phyloP scores from a whole-genome alignment of 1,140 invertebrate genomes.

The Macrocentrus cingulum region DNA sequence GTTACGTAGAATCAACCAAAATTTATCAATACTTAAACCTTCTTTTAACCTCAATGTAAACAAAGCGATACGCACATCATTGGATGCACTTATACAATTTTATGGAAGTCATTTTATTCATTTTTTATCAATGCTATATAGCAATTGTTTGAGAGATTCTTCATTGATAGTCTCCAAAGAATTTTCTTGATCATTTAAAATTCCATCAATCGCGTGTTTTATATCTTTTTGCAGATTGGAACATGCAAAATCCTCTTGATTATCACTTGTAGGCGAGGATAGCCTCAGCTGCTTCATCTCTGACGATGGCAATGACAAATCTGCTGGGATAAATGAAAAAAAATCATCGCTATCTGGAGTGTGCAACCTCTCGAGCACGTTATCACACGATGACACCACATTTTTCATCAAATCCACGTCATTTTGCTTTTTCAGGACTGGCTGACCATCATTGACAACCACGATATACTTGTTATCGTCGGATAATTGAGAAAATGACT shows the following conservation, averaged over 20 bases:
- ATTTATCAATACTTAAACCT: not conserved
- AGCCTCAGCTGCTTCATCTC: constrained; percentile 60
- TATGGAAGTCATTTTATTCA: too few relatives aligned
- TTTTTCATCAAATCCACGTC: constrained; percentile 23
- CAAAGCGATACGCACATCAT: too few relatives aligned
- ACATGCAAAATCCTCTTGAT: constrained; percentile 30
- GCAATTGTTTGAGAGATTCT: constrained; percentile 58
- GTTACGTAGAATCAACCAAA: not conserved
- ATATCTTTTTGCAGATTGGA: constrained; percentile 28
- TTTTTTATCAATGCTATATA: constrained; percentile 50
- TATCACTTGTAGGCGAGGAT: constrained; percentile 47
- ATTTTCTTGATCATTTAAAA: constrained; percentile 27
- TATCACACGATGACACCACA: constrained; percentile 1
- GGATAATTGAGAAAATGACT: too few relatives aligned
- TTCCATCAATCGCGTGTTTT: constrained; percentile 32
- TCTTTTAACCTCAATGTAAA: too few relatives aligned
- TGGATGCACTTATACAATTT: too few relatives aligned
- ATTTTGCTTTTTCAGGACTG: constrained; percentile 41
- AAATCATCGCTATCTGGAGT: constrained; percentile 49
- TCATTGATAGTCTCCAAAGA: constrained; percentile 58
- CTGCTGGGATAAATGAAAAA: constrained; percentile 56
- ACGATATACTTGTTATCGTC: constrained; percentile 44
- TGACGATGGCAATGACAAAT: constrained; percentile 47
- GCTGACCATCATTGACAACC: constrained; percentile 45
- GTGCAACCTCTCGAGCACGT: constrained; percentile 11